Evolutionary conservation across 2,113 vertebrate species (phyloP).

Genomic region (Dicerorhinus sumatrensis): DNA sequence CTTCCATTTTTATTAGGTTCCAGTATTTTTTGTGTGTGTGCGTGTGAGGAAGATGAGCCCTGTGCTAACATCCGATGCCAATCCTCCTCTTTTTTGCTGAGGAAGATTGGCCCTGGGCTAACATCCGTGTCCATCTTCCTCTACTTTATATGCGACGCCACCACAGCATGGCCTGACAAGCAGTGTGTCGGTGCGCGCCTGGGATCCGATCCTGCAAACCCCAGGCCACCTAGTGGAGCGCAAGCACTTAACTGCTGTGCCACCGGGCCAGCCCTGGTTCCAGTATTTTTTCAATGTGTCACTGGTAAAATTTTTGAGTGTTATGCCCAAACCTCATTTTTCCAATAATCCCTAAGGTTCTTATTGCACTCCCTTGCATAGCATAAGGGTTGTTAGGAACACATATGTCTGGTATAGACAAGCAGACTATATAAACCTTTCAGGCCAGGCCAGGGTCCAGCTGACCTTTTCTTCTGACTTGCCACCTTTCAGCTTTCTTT

Average conservation of each 20-base stretch:
- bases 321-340: not conserved
- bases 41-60: no score
- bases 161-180: no score
- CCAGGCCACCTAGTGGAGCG: no score
- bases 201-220: no score
- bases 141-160: no score
- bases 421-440: not conserved
- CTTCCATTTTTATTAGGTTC: not conserved
- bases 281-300: not conserved
- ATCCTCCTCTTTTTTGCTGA: no score
- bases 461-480: not conserved
- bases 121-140: no score
- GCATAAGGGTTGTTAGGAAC: not conserved
- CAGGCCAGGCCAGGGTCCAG: not conserved
- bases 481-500: not conserved
- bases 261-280: no score
- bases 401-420: rapidly evolving
- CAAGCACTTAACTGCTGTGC: no score
- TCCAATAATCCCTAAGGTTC: not conserved
- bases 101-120: no score
- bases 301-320: not conserved
- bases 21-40: not conserved
- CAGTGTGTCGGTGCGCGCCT: no score
- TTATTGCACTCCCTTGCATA: not conserved
- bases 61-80: no score